A percentile compares a stretch with the other conserved stretches of the same genome.
These are phyloP conservation scores for Ecliptopera silaceata DNA, from an alignment of 2,888 invertebrate species.

Conservation along the genomic window DNA sequence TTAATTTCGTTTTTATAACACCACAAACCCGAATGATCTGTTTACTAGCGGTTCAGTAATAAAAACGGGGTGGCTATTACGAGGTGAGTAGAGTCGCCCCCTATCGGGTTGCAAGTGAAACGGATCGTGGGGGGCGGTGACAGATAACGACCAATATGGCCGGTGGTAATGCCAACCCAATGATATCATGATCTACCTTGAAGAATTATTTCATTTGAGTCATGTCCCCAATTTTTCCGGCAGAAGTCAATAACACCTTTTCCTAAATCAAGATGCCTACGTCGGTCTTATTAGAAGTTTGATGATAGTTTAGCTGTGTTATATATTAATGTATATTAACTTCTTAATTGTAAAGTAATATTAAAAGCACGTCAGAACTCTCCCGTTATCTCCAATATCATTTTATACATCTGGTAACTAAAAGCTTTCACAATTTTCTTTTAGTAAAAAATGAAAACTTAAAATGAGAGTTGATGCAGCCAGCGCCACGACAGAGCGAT, in stretches of 20 bases:
- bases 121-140: constrained; percentile 77
- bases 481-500: constrained; percentile 43
- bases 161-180: constrained; percentile 69
- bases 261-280: background rate
- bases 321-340: too few species aligned
- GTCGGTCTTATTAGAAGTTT: too few species aligned
- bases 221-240: constrained; percentile 12
- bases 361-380: background rate
- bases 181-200: constrained; percentile 46
- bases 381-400: constrained; percentile 12
- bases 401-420: constrained; percentile 23
- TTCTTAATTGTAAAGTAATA: background rate
- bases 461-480: constrained; percentile 32
- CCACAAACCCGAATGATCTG: constrained; percentile 83
- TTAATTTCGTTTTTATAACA: constrained; percentile 83
- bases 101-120: constrained; percentile 82
- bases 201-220: constrained; percentile 37
- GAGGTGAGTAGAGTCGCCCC: constrained; percentile 76
- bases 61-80: constrained; percentile 81
- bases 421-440: constrained; percentile 28
- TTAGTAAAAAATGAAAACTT: constrained; percentile 26
- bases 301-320: too few species aligned
- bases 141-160: constrained; percentile 79
- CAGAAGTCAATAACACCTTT: background rate
- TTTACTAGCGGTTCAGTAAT: constrained; percentile 83